phyloP scores from a whole-genome alignment of 2,888 invertebrate species.

The Harpalus rufipes region DNA sequence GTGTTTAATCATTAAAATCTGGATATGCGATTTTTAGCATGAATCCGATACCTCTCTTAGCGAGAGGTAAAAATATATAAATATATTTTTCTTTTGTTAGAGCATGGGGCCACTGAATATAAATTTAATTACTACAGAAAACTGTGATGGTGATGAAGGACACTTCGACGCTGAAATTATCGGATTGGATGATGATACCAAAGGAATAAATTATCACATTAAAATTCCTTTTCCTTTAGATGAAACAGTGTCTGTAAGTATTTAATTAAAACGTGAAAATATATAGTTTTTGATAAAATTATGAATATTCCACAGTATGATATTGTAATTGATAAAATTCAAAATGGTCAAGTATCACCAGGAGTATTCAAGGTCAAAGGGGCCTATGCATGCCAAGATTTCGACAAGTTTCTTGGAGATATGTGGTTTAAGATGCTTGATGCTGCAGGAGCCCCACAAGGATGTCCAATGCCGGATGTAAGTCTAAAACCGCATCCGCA shows the following conservation, averaged over 20 bases:
- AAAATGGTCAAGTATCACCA: background rate
- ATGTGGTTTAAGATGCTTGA: background rate
- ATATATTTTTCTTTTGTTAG: background rate
- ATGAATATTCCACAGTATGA: background rate
- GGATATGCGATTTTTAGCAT: too few relatives aligned
- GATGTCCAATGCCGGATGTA: slow-evolving; percentile 38
- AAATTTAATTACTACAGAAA: background rate
- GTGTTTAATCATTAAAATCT: too few relatives aligned
- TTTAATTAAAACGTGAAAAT: too few relatives aligned
- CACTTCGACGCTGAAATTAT: background rate
- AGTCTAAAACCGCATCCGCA: too few relatives aligned
- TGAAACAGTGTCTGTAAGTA: slow-evolving; percentile 19
- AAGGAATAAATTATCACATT: background rate
- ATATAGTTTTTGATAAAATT: background rate
- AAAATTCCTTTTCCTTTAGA: background rate
- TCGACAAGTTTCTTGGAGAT: slow-evolving; percentile 5
- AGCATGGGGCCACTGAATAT: slow-evolving; percentile 25
- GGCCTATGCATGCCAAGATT: slow-evolving; percentile 16
- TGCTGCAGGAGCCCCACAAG: background rate
- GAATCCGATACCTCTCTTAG: too few relatives aligned
- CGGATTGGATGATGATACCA: background rate
- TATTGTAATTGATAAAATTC: background rate
- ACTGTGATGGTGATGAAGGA: background rate
- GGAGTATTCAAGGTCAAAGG: background rate
- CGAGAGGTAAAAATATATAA: too few relatives aligned